Evolutionary conservation across 1,140 invertebrate genomes (phyloP).

Genomic region (Drosophila melanica): DNA sequence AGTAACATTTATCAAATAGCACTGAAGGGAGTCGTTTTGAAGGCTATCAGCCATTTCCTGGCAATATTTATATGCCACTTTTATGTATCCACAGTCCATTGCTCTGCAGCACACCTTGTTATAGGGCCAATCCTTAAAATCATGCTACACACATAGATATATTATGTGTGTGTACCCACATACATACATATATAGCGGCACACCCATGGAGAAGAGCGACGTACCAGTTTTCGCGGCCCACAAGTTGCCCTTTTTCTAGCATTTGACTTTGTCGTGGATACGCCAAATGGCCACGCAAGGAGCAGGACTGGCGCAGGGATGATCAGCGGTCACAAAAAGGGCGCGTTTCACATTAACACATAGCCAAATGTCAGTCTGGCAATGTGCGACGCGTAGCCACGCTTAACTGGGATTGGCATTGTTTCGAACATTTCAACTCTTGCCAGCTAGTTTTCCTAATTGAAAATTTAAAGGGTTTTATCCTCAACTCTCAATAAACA

Average conservation of each 20-base stretch:
- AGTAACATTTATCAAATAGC: conserved; percentile 4
- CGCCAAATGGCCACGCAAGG: conserved; percentile 56
- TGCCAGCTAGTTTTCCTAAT: conserved; percentile 49
- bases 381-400: conserved; percentile 13
- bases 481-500: conserved; percentile 2
- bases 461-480: conserved; percentile 44
- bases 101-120: conserved; percentile 72
- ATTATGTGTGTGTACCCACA: conserved; percentile 13
- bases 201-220: conserved; percentile 34
- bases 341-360: conserved; percentile 70
- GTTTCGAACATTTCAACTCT: conserved; percentile 24
- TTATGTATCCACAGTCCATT: conserved; percentile 54
- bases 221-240: conserved; percentile 72
- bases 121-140: conserved; percentile 78
- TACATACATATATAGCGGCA: conserved; percentile 39
- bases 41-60: conserved; percentile 22
- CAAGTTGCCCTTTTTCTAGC: conserved; percentile 69
- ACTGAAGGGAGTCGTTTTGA: conserved; percentile 9
- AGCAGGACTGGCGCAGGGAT: conserved; percentile 48
- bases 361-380: conserved; percentile 65
- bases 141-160: conserved; percentile 8
- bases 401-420: conserved; percentile 61
- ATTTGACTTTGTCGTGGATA: conserved; percentile 22
- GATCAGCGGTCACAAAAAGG: conserved; percentile 75
- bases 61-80: conserved; percentile 46